Evolutionary conservation across 1,140 invertebrate genomes (phyloP).

Genomic region (Battus philenor): DNA sequence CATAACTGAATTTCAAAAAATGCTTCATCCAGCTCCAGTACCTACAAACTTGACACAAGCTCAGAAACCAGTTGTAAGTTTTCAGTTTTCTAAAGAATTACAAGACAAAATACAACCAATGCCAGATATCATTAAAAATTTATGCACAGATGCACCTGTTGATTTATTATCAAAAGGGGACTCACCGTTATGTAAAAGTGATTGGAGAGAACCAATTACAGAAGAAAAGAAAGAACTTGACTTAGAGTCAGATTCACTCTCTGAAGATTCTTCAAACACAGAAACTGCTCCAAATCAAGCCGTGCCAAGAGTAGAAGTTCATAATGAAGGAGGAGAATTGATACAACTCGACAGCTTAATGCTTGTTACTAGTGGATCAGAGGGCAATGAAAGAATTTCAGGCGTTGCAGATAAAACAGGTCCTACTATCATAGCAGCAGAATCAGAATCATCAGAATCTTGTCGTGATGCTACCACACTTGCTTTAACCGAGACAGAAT

Average conservation of each 20-base stretch:
- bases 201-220: constrained; percentile 34
- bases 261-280: constrained; percentile 68
- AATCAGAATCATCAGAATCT: constrained; percentile 72
- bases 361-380: constrained; percentile 49
- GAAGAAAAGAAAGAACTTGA: constrained; percentile 54
- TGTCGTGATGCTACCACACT: constrained; percentile 80
- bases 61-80: constrained; percentile 49
- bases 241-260: constrained; percentile 80
- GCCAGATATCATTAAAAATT: constrained; percentile 62
- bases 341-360: constrained; percentile 79
- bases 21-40: constrained; percentile 86
- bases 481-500: constrained; percentile 87
- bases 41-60: constrained; percentile 23
- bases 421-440: constrained; percentile 40
- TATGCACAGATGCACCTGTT: constrained; percentile 48
- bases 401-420: constrained; percentile 38
- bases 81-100: constrained; percentile 37
- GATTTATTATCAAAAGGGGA: constrained; percentile 55
- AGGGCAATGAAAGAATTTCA: constrained; percentile 46
- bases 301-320: constrained; percentile 80
- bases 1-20: constrained; percentile 92
- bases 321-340: constrained; percentile 80
- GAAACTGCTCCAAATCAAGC: constrained; percentile 49
- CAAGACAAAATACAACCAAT: constrained; percentile 50
- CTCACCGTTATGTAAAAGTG: constrained; percentile 40